These are phyloP conservation scores for Danio jaintianensis DNA, from an alignment of 2,797 vertebrate species.

Conservation along the genomic window DNA sequence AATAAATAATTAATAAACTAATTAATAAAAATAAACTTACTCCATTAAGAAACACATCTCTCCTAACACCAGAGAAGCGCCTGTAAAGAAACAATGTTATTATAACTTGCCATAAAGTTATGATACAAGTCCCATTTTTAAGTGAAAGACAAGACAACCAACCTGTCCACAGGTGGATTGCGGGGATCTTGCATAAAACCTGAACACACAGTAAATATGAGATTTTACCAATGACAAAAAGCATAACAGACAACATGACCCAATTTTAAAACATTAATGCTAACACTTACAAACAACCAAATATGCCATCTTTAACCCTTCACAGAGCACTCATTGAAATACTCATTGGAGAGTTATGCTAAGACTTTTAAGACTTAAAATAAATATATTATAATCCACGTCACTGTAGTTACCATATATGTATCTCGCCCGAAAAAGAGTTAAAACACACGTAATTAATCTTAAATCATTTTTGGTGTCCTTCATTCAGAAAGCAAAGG, in stretches of 20 bases:
- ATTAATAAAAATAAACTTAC: slow-evolving; percentile 86
- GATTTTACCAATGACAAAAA: slow-evolving; percentile 30
- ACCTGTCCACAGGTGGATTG: slow-evolving; percentile 96
- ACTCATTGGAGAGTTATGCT: too few species aligned
- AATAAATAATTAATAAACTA: too few species aligned
- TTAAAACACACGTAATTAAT: background rate
- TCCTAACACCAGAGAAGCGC: slow-evolving; percentile 92
- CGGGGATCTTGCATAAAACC: slow-evolving; percentile 97
- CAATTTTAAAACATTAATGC: background rate
- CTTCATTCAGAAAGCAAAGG: background rate
- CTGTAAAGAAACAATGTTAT: slow-evolving; percentile 72
- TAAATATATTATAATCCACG: too few species aligned
- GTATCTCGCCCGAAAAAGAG: too few species aligned
- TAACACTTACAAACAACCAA: background rate
- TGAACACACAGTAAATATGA: slow-evolving; percentile 83
- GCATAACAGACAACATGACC: background rate
- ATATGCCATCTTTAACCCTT: too few species aligned
- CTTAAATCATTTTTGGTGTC: background rate
- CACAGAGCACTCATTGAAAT: too few species aligned
- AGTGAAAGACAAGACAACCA: slow-evolving; percentile 68
- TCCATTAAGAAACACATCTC: slow-evolving; percentile 97
- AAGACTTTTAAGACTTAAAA: too few species aligned
- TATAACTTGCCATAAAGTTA: background rate
- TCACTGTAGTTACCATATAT: too few species aligned
- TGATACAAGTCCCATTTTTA: slow-evolving; percentile 44